Percentiles rank a stretch among this genome's conserved stretches.
phyloP scores from a whole-genome alignment of 1,140 invertebrate species.

The Achroia grisella region DNA sequence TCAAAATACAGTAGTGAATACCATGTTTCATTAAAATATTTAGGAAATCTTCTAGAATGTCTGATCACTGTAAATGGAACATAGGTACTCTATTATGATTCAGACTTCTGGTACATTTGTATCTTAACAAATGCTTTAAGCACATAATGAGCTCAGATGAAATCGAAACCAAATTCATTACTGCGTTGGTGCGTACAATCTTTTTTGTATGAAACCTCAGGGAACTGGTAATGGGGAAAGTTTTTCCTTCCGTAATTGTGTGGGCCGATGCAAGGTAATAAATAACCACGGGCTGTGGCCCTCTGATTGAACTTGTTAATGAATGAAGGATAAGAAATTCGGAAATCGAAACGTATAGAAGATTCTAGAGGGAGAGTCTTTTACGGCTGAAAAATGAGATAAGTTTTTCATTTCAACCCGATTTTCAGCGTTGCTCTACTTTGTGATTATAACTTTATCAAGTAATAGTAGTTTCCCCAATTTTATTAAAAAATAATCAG shows the following conservation, averaged over 20 bases:
- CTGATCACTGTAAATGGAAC: too few relatives aligned
- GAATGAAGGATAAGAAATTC: conserved; percentile 68
- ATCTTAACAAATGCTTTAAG: neutral
- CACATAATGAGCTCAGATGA: conserved; percentile 24
- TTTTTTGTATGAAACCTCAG: conserved; percentile 61
- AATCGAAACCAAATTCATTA: conserved; percentile 64
- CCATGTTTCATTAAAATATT: too few relatives aligned
- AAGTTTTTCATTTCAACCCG: conserved; percentile 18
- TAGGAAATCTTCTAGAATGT: too few relatives aligned
- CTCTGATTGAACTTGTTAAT: conserved; percentile 71
- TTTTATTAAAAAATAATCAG: too few relatives aligned
- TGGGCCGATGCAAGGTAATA: conserved; percentile 64
- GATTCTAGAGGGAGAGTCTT: conserved; percentile 8
- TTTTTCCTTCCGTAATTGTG: conserved; percentile 70
- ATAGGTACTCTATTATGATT: too few relatives aligned
- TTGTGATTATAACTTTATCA: too few relatives aligned
- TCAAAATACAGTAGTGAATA: too few relatives aligned
- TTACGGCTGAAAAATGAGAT: conserved; percentile 29
- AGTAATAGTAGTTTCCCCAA: too few relatives aligned
- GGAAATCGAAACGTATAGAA: conserved; percentile 50
- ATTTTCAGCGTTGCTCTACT: too few relatives aligned
- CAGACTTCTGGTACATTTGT: too few relatives aligned
- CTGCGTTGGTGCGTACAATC: conserved; percentile 50
- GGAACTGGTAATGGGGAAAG: conserved; percentile 62
- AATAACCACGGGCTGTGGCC: conserved; percentile 58